A percentile compares a stretch with the other conserved stretches of the same genome.
These are phyloP conservation scores for Stenotaenia linearis DNA, from an alignment of 2,888 invertebrate genomes.

Conservation along the genomic window DNA sequence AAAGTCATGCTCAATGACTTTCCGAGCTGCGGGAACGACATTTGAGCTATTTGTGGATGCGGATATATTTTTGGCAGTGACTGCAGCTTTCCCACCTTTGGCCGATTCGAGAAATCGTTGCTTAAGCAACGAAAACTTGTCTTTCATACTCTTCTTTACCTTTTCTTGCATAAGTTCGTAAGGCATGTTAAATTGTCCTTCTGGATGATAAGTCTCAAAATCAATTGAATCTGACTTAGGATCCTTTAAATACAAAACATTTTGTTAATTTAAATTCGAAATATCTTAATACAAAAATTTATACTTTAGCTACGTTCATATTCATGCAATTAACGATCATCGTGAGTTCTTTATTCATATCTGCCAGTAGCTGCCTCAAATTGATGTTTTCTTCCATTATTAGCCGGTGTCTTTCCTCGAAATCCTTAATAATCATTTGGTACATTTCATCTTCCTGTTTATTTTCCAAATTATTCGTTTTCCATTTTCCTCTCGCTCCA, in stretches of 20 bases:
- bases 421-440: slow-evolving; percentile 9
- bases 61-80: neutral
- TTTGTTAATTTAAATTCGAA: too few species aligned
- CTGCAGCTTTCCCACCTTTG: neutral
- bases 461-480: slow-evolving; percentile 11
- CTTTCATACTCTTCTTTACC: neutral
- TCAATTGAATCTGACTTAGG: neutral
- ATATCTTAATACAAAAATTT: neutral
- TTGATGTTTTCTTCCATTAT: slow-evolving; percentile 28
- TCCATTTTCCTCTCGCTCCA: slow-evolving; percentile 26
- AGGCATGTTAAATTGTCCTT: neutral
- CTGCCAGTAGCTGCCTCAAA: neutral
- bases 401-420: slow-evolving; percentile 17
- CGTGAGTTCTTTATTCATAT: slow-evolving; percentile 7
- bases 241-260: neutral
- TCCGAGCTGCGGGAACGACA: neutral
- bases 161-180: neutral
- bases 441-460: slow-evolving; percentile 32
- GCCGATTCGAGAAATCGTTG: neutral
- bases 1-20: neutral
- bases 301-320: neutral
- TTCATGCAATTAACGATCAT: neutral
- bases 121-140: neutral
- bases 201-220: neutral
- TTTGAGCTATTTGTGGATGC: neutral